These are phyloP conservation scores for Notiomystis cincta DNA, from an alignment of 2,113 vertebrate species.

Conservation along the genomic window DNA sequence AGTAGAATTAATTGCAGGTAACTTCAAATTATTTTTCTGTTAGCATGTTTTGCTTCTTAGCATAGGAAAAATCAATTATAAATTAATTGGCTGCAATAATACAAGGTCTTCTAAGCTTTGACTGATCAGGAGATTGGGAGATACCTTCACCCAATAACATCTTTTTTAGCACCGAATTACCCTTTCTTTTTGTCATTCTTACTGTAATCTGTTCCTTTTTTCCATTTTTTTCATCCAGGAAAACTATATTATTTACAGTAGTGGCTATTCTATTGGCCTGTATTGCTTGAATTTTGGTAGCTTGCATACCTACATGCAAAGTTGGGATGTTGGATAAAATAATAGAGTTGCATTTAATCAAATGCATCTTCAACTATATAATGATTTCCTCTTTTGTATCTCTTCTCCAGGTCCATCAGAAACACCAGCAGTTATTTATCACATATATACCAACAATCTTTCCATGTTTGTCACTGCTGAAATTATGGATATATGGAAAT, in stretches of 20 bases:
- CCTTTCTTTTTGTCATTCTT: background rate
- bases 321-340: background rate
- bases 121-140: background rate
- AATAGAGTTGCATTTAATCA: background rate
- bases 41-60: background rate
- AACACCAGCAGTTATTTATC: background rate
- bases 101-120: background rate
- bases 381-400: background rate
- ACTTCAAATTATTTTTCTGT: background rate
- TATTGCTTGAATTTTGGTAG: background rate
- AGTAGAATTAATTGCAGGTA: background rate
- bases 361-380: background rate
- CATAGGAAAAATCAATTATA: background rate
- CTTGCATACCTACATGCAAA: background rate
- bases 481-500: background rate
- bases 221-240: fast-evolving
- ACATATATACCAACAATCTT: background rate
- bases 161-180: background rate
- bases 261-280: background rate
- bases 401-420: background rate
- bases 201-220: background rate
- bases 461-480: background rate
- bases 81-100: background rate
- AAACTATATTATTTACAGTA: background rate
- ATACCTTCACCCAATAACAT: background rate